phyloP scores from a whole-genome alignment of 1,140 invertebrate genomes.

The Cyrtorhinus lividipennis region DNA sequence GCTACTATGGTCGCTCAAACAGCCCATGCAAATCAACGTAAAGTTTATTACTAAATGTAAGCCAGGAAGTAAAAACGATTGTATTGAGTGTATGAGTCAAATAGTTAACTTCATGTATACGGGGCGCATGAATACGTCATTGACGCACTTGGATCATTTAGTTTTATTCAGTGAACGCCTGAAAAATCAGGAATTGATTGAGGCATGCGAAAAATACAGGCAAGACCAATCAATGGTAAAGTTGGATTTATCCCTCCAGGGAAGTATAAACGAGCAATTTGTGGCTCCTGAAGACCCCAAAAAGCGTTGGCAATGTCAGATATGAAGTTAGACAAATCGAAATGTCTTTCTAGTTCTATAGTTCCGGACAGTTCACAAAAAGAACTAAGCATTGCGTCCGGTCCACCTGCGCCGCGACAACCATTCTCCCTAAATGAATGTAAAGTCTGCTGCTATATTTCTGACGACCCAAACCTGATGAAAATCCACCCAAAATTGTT shows the following conservation, averaged over 20 bases:
- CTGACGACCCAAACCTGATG: background rate
- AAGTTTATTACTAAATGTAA: slow-evolving; percentile 10
- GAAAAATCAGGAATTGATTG: background rate
- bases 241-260: no score
- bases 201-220: background rate
- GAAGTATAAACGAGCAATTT: no score
- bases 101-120: slow-evolving; percentile 14
- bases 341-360: background rate
- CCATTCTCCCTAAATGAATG: no score
- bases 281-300: no score
- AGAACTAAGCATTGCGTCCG: background rate
- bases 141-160: slow-evolving; percentile 6
- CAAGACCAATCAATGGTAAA: background rate
- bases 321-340: background rate
- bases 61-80: slow-evolving; percentile 7
- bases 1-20: slow-evolving; percentile 12
- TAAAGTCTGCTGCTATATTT: background rate
- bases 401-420: no score
- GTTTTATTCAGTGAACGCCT: background rate
- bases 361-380: background rate
- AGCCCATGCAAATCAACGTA: slow-evolving; percentile 9
- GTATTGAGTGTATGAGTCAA: slow-evolving; percentile 6
- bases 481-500: slow-evolving; percentile 11
- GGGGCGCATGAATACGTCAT: slow-evolving; percentile 1
- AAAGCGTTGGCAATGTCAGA: background rate